These are phyloP conservation scores for Pluvianellus socialis DNA, from an alignment of 2,113 vertebrate species.

Conservation along the genomic window DNA sequence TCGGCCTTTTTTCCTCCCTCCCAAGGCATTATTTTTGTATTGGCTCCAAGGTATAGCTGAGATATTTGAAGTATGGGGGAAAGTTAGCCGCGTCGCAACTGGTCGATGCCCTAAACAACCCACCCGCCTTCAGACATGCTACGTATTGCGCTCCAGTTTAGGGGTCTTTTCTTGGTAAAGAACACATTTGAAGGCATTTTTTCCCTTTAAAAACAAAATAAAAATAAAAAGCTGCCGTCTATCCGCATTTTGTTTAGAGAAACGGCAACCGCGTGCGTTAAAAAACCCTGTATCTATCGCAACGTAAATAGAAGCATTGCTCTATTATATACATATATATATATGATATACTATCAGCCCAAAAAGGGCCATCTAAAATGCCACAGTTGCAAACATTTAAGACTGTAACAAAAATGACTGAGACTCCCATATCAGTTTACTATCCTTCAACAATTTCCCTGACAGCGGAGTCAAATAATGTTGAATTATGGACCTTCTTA, in stretches of 20 bases:
- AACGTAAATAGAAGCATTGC: conserved; percentile 50
- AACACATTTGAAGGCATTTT: neutral
- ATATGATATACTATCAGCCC: conserved; percentile 48
- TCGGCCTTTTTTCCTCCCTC: neutral
- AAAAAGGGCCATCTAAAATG: conserved; percentile 57
- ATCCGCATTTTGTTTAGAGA: neutral
- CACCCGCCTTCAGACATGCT: neutral
- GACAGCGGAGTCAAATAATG: conserved; percentile 80
- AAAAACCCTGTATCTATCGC: neutral
- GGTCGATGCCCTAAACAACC: neutral
- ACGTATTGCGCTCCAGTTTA: neutral
- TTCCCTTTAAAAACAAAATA: neutral
- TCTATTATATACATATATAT: conserved; percentile 58
- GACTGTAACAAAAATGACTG: conserved; percentile 74
- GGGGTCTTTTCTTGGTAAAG: neutral
- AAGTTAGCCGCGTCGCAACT: neutral
- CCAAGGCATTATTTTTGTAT: neutral
- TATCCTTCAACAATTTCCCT: conserved; percentile 76
- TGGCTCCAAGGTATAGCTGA: neutral
- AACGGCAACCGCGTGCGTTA: neutral
- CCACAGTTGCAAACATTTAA: conserved; percentile 76
- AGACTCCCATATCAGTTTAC: conserved; percentile 73
- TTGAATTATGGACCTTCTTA: conserved; percentile 78
- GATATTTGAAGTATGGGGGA: neutral
- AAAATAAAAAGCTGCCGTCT: neutral